phyloP scores from a whole-genome alignment of 2,888 invertebrate genomes.

The Hypselothyrea guttata region DNA sequence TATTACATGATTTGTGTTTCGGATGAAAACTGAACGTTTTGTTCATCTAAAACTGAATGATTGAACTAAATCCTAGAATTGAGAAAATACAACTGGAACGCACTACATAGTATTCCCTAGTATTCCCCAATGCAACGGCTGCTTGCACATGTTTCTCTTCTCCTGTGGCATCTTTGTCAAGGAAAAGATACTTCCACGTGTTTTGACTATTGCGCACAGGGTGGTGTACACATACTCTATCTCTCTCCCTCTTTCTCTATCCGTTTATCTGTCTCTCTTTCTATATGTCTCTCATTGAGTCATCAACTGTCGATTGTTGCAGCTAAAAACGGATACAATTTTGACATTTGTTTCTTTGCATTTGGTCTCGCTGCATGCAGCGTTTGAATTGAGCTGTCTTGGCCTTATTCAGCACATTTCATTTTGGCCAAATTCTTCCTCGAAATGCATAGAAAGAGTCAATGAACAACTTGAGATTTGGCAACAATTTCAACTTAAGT shows the following conservation, averaged over 20 bases:
- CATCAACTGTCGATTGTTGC: conserved; percentile 56
- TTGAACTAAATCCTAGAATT: conserved; percentile 3
- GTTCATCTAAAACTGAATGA: too few species aligned
- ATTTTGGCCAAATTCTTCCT: conserved; percentile 19
- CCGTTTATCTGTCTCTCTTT: too few species aligned
- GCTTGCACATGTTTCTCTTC: conserved; percentile 59
- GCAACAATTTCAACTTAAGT: conserved; percentile 6
- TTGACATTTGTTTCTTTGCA: conserved; percentile 48
- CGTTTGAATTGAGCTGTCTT: conserved; percentile 54
- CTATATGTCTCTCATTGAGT: conserved; percentile 61
- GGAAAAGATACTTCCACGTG: conserved; percentile 40
- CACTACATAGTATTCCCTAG: too few species aligned
- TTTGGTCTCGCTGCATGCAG: conserved; percentile 52
- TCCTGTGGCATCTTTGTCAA: conserved; percentile 16
- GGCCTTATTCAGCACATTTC: conserved; percentile 27
- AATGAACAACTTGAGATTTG: conserved; percentile 42
- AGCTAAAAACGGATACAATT: conserved; percentile 38
- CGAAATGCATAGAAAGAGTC: too few species aligned
- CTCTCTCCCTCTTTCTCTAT: too few species aligned
- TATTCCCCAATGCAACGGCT: conserved; percentile 28
- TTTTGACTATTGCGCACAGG: conserved; percentile 62
- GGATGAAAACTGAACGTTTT: too few species aligned
- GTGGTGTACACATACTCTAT: conserved; percentile 36
- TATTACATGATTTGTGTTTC: too few species aligned
- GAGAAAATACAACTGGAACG: too few species aligned